Percentiles rank a stretch among this genome's conserved stretches.
Evolutionary conservation across 2,888 invertebrate species (phyloP).

Genomic region (Athalia circularis): DNA sequence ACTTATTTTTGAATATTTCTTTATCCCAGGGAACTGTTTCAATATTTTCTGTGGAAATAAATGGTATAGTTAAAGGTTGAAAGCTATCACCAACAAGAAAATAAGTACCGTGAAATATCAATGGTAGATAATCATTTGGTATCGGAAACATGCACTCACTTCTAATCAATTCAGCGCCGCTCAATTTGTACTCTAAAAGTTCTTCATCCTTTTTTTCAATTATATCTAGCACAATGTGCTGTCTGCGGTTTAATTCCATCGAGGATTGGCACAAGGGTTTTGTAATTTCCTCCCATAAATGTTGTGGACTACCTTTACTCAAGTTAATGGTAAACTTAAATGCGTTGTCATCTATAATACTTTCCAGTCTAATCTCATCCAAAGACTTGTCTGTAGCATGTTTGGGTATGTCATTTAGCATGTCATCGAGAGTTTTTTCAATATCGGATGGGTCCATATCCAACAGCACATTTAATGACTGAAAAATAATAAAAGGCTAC

Average conservation of each 20-base stretch:
- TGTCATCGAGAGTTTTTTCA: conserved; percentile 54
- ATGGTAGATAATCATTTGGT: neutral
- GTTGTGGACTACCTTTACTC: conserved; percentile 53
- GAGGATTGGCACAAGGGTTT: conserved; percentile 61
- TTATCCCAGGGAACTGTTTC: conserved; percentile 62
- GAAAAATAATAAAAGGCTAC: conserved; percentile 37
- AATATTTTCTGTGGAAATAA: conserved; percentile 60
- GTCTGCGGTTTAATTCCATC: conserved; percentile 58
- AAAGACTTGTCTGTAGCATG: conserved; percentile 52
- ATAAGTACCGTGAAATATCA: neutral
- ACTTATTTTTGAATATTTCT: conserved; percentile 54
- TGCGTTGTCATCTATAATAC: conserved; percentile 57
- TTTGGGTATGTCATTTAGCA: conserved; percentile 61
- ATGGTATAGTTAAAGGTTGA: neutral
- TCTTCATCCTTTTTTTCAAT: conserved; percentile 67
- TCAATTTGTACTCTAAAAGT: conserved; percentile 67
- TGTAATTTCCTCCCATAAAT: conserved; percentile 64
- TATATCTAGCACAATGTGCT: conserved; percentile 60
- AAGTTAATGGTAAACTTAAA: conserved; percentile 65
- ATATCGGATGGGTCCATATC: conserved; percentile 57
- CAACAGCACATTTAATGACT: conserved; percentile 66
- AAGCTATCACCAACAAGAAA: conserved; percentile 20
- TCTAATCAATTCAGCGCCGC: conserved; percentile 64
- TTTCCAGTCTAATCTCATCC: conserved; percentile 58
- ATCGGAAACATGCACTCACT: conserved; percentile 55